phyloP scores from a whole-genome alignment of 2,888 invertebrate genomes.

The Pinctada fucata region DNA sequence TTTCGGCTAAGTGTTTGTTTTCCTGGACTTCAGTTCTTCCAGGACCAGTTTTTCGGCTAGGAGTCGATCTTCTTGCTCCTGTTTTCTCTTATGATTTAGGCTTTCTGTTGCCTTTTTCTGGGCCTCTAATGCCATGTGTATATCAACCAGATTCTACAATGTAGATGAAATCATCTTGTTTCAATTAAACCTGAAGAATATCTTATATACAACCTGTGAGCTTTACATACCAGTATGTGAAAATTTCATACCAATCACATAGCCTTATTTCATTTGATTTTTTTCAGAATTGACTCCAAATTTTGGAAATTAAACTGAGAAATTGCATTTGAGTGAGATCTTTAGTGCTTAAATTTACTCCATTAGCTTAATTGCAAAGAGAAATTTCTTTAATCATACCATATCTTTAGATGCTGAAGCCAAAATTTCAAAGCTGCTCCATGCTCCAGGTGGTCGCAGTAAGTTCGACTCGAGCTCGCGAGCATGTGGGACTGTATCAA shows the following conservation, averaged over 20 bases:
- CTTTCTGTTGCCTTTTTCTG: conserved; percentile 30
- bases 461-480: conserved; percentile 23
- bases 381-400: too few relatives aligned
- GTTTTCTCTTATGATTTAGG: conserved; percentile 19
- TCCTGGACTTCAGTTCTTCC: too few relatives aligned
- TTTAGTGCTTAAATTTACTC: too few relatives aligned
- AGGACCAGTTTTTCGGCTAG: not conserved
- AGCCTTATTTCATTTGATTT: too few relatives aligned
- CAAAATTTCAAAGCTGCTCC: conserved; percentile 34
- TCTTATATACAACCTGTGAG: not conserved
- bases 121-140: conserved; percentile 32
- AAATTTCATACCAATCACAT: too few relatives aligned
- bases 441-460: conserved; percentile 20
- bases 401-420: conserved; percentile 26
- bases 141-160: conserved; percentile 20
- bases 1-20: too few relatives aligned
- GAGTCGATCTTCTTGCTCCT: conserved; percentile 21
- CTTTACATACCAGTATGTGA: not conserved
- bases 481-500: not conserved
- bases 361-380: too few relatives aligned
- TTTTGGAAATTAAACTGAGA: too few relatives aligned
- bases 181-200: not conserved
- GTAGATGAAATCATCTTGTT: not conserved
- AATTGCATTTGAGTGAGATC: too few relatives aligned
- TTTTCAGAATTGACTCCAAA: too few relatives aligned